Evolutionary conservation across 2,797 vertebrate species (phyloP).

Genomic region (Hippoglossus hippoglossus): DNA sequence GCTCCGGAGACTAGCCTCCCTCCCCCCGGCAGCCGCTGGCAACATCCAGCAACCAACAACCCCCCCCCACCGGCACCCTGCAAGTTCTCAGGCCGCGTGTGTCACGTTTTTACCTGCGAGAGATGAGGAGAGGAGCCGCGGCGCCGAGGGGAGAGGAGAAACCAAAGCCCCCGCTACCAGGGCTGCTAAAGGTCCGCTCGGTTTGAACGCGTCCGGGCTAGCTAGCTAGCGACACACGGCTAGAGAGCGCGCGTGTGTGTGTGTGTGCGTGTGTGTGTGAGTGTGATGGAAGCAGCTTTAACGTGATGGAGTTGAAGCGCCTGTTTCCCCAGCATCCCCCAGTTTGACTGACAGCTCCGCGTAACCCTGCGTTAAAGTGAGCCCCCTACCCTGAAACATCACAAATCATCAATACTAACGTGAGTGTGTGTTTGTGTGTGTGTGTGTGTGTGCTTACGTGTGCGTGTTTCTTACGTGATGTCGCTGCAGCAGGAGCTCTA

Average conservation of each 20-base stretch:
- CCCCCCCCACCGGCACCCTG: neutral
- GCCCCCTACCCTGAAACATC: neutral
- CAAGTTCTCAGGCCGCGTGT: constrained; percentile 9
- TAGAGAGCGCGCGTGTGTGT: constrained; percentile 22
- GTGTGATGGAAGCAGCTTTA: constrained; percentile 48
- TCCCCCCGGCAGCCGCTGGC: constrained; percentile 20
- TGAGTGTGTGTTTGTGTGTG: neutral
- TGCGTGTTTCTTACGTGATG: constrained; percentile 74
- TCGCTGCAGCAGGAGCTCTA: constrained; percentile 57
- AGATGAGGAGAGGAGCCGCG: neutral
- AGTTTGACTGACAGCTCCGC: too few relatives aligned
- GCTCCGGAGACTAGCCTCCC: constrained; percentile 68
- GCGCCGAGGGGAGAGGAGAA: neutral
- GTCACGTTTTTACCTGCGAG: neutral
- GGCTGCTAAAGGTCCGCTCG: constrained; percentile 18
- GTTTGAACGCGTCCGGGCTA: constrained; percentile 45
- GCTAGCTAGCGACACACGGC: constrained; percentile 62
- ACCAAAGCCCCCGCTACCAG: neutral
- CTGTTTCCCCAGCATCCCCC: neutral
- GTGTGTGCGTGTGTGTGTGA: constrained; percentile 9
- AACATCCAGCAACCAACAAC: constrained; percentile 36
- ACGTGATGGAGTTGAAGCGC: neutral
- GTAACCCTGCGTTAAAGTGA: neutral
- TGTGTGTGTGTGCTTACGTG: neutral
- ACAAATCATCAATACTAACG: too few relatives aligned